phyloP scores from a whole-genome alignment of 2,113 vertebrate genomes.

The Eira barbara region DNA sequence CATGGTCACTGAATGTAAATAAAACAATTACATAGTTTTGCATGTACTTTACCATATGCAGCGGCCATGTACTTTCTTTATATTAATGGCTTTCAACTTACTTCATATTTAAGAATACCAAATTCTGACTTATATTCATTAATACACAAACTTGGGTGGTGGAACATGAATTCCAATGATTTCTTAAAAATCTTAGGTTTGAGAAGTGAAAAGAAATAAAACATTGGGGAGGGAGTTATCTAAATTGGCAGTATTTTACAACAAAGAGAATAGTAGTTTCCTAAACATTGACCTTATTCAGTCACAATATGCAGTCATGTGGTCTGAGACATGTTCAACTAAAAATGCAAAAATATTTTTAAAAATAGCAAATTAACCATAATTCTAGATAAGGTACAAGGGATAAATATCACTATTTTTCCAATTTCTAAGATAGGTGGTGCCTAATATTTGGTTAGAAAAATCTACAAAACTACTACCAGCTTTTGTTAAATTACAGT shows the following conservation, averaged over 20 bases:
- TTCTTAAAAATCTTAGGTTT: conserved; percentile 15
- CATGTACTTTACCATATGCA: conserved; percentile 21
- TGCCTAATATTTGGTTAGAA: not conserved
- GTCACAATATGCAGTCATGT: not conserved
- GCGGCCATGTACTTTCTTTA: not conserved
- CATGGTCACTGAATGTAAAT: conserved; percentile 29
- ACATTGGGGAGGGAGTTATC: not conserved
- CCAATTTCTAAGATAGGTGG: not conserved
- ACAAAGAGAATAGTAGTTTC: not conserved
- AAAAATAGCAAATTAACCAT: not conserved
- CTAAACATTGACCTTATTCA: not conserved
- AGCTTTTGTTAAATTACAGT: not conserved
- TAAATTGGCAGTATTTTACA: conserved; percentile 41
- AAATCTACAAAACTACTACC: conserved; percentile 3
- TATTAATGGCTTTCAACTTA: not conserved
- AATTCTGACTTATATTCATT: conserved; percentile 10
- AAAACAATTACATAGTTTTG: not conserved
- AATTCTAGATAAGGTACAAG: not conserved
- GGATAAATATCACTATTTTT: conserved; percentile 9
- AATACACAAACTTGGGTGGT: not conserved
- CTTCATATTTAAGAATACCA: conserved; percentile 31
- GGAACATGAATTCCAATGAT: conserved; percentile 31
- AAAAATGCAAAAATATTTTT: conserved; percentile 8
- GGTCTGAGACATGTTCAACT: not conserved
- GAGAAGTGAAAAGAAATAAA: conserved; percentile 11